Percentiles rank a stretch among this genome's conserved stretches.
phyloP scores from a whole-genome alignment of 1,140 invertebrate species.

The Drosophila ananassae region DNA sequence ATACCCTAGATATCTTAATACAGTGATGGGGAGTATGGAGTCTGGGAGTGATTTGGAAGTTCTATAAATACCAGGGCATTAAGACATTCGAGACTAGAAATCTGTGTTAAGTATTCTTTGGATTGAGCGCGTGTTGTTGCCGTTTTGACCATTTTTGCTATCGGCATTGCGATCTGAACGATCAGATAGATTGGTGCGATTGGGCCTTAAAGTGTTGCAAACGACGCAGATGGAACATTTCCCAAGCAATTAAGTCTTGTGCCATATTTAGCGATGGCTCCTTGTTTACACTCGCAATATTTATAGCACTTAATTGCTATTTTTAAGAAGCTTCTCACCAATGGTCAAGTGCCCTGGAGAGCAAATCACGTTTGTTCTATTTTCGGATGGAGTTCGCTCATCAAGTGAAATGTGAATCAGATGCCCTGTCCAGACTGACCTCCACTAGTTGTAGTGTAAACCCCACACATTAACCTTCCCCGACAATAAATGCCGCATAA shows the following conservation, averaged over 20 bases:
- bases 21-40: not conserved
- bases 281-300: slow-evolving; percentile 43
- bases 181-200: slow-evolving; percentile 44
- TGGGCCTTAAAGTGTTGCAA: slow-evolving; percentile 55
- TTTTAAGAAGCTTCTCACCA: slow-evolving; percentile 55
- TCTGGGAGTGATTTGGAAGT: not conserved
- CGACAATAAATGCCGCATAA: slow-evolving; percentile 14
- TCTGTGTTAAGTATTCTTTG: not conserved
- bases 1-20: not conserved
- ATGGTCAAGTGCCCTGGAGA: slow-evolving; percentile 23
- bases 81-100: not conserved
- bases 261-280: slow-evolving; percentile 55
- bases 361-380: slow-evolving; percentile 22
- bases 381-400: slow-evolving; percentile 12
- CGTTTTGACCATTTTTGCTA: slow-evolving; percentile 42
- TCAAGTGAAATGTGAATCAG: slow-evolving; percentile 16
- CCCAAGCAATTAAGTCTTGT: slow-evolving; percentile 56
- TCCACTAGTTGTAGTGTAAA: not conserved
- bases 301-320: slow-evolving; percentile 74
- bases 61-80: not conserved
- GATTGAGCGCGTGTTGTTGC: slow-evolving; percentile 22
- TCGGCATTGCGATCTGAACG: slow-evolving; percentile 43
- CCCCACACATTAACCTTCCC: slow-evolving; percentile 44
- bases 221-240: slow-evolving; percentile 66
- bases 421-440: slow-evolving; percentile 3